Evolutionary conservation across 2,888 invertebrate genomes (phyloP), one percentile per base, ranked within the genome.

Genomic region (Euclidia mi): DNA sequence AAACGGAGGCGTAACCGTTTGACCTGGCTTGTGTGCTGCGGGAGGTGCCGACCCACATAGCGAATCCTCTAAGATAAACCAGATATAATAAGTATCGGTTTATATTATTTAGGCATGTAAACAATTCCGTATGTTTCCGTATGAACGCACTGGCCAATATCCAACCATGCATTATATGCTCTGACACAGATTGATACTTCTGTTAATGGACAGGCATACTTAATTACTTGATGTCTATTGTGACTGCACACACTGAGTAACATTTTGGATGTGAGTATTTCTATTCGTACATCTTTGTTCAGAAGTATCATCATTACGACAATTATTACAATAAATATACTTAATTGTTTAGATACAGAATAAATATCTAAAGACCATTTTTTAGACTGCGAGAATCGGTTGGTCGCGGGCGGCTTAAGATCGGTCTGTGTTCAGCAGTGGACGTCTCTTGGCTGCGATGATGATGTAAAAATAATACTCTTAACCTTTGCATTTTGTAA

Each of bases 81-180:
- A 67, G 52, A 56, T 60, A 56, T 63, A 70, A 53, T 64, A 71
- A 67, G 59, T 66, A 69, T 48, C 38, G 42, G 69, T 60, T 65
- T 59, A 65, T 65, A 64, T 63, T 60, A 70, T 51, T n/a, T 60
- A 52, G 47, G 42, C 53, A 58, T 64, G 65, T 69, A 67, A 71
- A 71, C 65, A 65, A 63, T 66, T 58, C 40, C 42, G 38, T 62
- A 59, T 50, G 53, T 65, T 71, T 66, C 58, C 56, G 41, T 63
- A 43, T 60, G 64, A 64, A 57, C 62, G 46, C 66, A 66, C 70
- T 76, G 76, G 76, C 78, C 66, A 56, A 57, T 68, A 46, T 75
- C 74, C 71, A 76, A 73, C 56, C 57, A 57, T 51, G 42, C 44
- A 65, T 62, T 63, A 68, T 67, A 38, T 51, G 51, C 56, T 56